Evolutionary conservation across 2,113 vertebrate species (phyloP).

Genomic region (Cebus imitator): DNA sequence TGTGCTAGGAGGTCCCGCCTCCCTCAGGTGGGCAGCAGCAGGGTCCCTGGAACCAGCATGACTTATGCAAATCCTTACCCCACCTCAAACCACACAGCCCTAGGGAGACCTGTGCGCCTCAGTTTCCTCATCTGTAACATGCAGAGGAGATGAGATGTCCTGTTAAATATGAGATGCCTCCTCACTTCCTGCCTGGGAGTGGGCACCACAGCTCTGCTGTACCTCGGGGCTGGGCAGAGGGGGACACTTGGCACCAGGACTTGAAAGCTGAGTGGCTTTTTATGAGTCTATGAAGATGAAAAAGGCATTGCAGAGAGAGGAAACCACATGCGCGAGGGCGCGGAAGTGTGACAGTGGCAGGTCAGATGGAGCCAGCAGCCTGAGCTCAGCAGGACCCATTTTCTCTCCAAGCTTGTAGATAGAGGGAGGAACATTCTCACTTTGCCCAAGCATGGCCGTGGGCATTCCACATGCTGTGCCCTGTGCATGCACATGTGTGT

Average conservation of each 20-base stretch:
- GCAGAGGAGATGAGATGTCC: background rate
- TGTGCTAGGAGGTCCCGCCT: too few species aligned
- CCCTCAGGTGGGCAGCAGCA: too few species aligned
- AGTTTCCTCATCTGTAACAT: background rate
- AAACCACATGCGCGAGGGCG: background rate
- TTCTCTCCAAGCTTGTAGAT: background rate
- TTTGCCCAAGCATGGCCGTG: background rate
- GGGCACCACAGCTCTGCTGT: background rate
- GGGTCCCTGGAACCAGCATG: background rate
- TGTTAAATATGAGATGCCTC: accelerated
- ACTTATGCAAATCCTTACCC: background rate
- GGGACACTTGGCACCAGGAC: background rate
- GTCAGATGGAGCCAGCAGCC: background rate
- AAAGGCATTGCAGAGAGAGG: background rate
- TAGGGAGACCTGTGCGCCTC: background rate
- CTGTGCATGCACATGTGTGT: background rate
- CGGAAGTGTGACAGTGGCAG: background rate
- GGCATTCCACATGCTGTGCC: background rate
- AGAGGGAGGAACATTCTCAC: background rate
- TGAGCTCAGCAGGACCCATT: background rate
- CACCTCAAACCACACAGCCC: accelerated
- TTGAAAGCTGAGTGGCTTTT: conserved; percentile 5
- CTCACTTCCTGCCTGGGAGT: background rate
- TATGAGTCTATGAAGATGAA: background rate
- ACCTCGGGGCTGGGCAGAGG: background rate